Conservation (phyloP, 2,113 vertebrate genomes). For the Gallinago paraguaiae region DNA sequence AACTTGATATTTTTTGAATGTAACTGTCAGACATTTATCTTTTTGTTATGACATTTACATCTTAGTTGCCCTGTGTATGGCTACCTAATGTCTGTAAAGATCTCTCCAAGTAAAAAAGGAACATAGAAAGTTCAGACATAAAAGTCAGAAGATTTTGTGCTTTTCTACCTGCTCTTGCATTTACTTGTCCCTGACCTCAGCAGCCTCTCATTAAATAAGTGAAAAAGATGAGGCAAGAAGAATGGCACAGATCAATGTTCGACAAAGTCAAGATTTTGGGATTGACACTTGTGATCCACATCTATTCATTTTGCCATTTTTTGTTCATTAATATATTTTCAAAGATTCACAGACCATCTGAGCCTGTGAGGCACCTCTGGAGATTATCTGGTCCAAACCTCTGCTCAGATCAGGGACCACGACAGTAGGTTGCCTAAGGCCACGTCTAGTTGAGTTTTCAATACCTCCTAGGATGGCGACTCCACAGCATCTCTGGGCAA, state of each 20-base stretch:
- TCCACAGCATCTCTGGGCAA: background rate
- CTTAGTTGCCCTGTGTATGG: background rate
- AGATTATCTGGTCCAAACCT: background rate
- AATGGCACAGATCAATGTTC: accelerated
- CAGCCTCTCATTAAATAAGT: background rate
- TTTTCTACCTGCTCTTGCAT: background rate
- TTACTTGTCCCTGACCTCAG: background rate
- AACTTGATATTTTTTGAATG: background rate
- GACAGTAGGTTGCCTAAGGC: background rate
- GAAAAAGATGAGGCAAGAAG: background rate
- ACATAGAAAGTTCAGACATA: background rate
- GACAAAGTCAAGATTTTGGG: background rate
- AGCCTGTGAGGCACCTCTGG: background rate
- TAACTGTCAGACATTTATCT: background rate
- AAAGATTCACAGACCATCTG: background rate
- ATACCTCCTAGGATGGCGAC: background rate
- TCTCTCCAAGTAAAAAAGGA: background rate
- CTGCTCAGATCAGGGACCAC: background rate
- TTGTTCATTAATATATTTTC: background rate
- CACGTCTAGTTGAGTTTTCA: background rate
- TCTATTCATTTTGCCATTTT: background rate
- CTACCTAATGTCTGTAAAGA: background rate
- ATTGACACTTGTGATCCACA: background rate
- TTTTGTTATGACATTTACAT: background rate
- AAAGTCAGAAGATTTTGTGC: background rate